Conservation (phyloP, 2,888 invertebrate genomes). For the Thecocarcelia acutangulata region DNA sequence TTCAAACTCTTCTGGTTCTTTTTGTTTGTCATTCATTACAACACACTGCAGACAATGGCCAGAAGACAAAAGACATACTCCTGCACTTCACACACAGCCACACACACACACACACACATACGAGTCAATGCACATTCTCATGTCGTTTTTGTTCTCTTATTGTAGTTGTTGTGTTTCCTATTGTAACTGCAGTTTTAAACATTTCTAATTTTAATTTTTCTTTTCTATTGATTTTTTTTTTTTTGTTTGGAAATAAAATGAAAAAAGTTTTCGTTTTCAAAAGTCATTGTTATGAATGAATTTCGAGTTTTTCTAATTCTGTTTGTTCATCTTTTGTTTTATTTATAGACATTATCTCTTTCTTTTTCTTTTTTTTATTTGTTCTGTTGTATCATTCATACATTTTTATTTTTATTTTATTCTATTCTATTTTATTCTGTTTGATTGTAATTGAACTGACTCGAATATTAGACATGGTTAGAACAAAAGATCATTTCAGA, state of each 20-base stretch:
- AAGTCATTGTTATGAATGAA: conserved; percentile 70
- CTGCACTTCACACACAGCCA: conserved; percentile 26
- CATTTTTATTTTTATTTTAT: conserved; percentile 34
- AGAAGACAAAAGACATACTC: conserved; percentile 41
- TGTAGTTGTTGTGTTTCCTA: conserved; percentile 11
- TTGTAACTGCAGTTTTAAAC: conserved; percentile 35
- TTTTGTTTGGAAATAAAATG: conserved; percentile 33
- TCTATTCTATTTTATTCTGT: conserved; percentile 22
- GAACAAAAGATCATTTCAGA: conserved; percentile 37
- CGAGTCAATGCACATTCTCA: too few species aligned
- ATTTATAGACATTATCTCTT: conserved; percentile 39
- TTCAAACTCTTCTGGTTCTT: conserved; percentile 7
- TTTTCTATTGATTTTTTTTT: conserved; percentile 9
- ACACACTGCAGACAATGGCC: conserved; percentile 32
- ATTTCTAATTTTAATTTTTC: conserved; percentile 45
- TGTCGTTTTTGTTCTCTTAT: conserved; percentile 1
- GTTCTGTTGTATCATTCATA: conserved; percentile 44
- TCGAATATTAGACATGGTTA: conserved; percentile 57
- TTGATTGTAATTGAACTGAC: conserved; percentile 43
- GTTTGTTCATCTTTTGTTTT: conserved; percentile 64
- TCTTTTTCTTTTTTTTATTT: conserved; percentile 41
- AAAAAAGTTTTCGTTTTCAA: conserved; percentile 36
- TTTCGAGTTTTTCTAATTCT: conserved; percentile 61
- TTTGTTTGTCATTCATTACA: conserved; percentile 39
- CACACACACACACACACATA: too few species aligned